Conservation (phyloP, 2,888 invertebrate species). For the Carcina quercana region DNA sequence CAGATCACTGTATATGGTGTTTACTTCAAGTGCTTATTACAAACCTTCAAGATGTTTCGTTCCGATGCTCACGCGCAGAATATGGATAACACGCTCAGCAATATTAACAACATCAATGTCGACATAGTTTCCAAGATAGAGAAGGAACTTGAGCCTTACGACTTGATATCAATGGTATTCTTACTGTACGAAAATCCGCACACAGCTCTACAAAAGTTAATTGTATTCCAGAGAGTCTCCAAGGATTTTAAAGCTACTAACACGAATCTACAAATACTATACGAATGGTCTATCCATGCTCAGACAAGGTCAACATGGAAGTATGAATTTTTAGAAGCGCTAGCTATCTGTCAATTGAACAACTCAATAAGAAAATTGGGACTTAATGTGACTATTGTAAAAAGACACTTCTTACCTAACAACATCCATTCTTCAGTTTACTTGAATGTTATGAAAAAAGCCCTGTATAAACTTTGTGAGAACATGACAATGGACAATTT, state of each 20-base stretch:
- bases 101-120: slow-evolving; percentile 36
- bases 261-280: slow-evolving; percentile 44
- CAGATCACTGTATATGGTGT: too few relatives aligned
- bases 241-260: slow-evolving; percentile 35
- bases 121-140: slow-evolving; percentile 47
- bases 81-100: slow-evolving; percentile 18
- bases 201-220: slow-evolving; percentile 51
- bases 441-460: slow-evolving; percentile 51
- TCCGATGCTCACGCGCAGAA: slow-evolving; percentile 27
- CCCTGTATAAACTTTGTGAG: slow-evolving; percentile 55
- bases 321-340: slow-evolving; percentile 57
- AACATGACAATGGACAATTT: slow-evolving; percentile 38
- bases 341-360: slow-evolving; percentile 49
- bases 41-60: slow-evolving; percentile 26
- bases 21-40: neutral
- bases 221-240: slow-evolving; percentile 45
- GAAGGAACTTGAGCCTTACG: slow-evolving; percentile 49
- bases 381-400: slow-evolving; percentile 35
- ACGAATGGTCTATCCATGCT: slow-evolving; percentile 50
- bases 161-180: slow-evolving; percentile 56
- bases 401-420: slow-evolving; percentile 38
- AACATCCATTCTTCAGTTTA: slow-evolving; percentile 30
- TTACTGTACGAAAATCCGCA: slow-evolving; percentile 55
- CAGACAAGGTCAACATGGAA: slow-evolving; percentile 46
- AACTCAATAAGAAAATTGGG: slow-evolving; percentile 51